Percentiles rank a stretch among this genome's conserved stretches.
phyloP scores from a whole-genome alignment of 2,113 vertebrate species.

The Nothoprocta perdicaria region DNA sequence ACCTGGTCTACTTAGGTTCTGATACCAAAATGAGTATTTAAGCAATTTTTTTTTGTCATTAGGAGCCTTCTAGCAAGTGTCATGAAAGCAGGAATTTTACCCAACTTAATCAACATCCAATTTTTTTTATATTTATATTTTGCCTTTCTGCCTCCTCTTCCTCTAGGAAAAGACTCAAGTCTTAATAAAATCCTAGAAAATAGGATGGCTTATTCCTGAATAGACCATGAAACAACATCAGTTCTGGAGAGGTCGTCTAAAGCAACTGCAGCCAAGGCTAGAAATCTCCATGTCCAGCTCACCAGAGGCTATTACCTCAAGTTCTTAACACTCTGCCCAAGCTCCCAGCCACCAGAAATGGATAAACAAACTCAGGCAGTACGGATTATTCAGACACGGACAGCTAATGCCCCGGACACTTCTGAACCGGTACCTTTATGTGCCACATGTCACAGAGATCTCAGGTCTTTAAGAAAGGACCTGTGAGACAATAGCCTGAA shows the following conservation, averaged over 20 bases:
- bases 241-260: background rate
- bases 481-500: conserved; percentile 20
- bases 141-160: background rate
- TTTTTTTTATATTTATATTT: background rate
- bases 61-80: background rate
- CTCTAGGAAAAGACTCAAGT: background rate
- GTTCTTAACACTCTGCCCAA: background rate
- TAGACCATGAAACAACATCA: background rate
- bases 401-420: background rate
- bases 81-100: background rate
- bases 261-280: background rate
- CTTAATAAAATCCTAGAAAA: background rate
- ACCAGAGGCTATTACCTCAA: background rate
- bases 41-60: background rate
- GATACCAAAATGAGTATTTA: background rate
- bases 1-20: background rate
- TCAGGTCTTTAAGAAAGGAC: conserved; percentile 11
- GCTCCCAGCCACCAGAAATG: background rate
- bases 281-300: background rate
- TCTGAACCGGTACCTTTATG: background rate
- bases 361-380: background rate
- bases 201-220: background rate
- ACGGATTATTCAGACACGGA: background rate
- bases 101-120: background rate
- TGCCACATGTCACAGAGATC: background rate